These are phyloP conservation scores for Trissolcus basalis DNA, from an alignment of 1,140 invertebrate genomes.

Conservation along the genomic window DNA sequence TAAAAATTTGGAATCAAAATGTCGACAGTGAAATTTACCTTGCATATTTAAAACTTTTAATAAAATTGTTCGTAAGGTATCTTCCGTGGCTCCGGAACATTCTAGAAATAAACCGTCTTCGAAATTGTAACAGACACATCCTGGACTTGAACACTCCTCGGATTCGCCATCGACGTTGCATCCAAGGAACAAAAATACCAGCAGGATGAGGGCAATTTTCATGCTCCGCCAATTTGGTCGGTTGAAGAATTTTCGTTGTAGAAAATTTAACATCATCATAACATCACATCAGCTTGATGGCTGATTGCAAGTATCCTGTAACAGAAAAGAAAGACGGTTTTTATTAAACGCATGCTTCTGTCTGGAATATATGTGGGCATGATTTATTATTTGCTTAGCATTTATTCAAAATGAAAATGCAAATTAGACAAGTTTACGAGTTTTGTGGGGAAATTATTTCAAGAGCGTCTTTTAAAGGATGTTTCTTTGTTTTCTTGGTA, in stretches of 20 bases:
- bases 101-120: constrained; percentile 92
- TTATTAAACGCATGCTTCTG: neutral
- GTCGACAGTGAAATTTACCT: constrained; percentile 39
- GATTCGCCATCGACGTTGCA: constrained; percentile 36
- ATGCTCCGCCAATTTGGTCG: constrained; percentile 41
- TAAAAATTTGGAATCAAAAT: neutral
- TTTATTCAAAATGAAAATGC: no score
- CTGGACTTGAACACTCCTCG: constrained; percentile 69
- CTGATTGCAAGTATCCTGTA: constrained; percentile 7
- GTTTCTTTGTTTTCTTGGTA: constrained; percentile 32
- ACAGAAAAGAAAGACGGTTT: neutral
- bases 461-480: constrained; percentile 18
- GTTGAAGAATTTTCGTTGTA: constrained; percentile 41
- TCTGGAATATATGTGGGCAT: no score
- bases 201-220: constrained; percentile 54
- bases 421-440: constrained; percentile 12
- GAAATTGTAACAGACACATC: constrained; percentile 91
- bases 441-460: constrained; percentile 24
- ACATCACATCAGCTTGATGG: constrained; percentile 60
- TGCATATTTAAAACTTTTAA: constrained; percentile 64
- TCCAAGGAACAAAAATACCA: constrained; percentile 46
- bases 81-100: constrained; percentile 85
- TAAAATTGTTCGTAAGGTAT: constrained; percentile 76
- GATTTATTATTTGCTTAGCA: no score
- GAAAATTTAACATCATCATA: constrained; percentile 63